phyloP scores from a whole-genome alignment of 2,113 vertebrate species.

The Chionomys nivalis region DNA sequence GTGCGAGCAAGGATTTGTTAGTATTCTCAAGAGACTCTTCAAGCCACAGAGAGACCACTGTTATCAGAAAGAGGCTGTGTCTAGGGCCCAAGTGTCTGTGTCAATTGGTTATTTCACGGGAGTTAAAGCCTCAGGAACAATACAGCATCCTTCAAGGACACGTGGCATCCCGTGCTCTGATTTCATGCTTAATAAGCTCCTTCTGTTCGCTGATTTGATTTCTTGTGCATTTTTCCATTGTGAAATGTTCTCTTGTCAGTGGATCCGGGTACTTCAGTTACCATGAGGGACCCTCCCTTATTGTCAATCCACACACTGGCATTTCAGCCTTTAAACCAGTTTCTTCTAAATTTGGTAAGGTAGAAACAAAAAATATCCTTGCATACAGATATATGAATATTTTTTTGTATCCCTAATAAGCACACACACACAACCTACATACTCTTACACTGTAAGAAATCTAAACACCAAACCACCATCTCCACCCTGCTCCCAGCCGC shows the following conservation, averaged over 20 bases:
- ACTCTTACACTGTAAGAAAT: background rate
- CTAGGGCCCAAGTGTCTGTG: constrained; percentile 18
- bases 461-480: background rate
- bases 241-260: constrained; percentile 27
- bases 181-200: constrained; percentile 56
- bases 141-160: constrained; percentile 52
- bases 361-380: background rate
- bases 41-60: background rate
- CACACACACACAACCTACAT: background rate
- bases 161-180: constrained; percentile 37
- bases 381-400: too few species aligned
- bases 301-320: background rate
- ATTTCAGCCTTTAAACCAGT: background rate
- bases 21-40: constrained; percentile 58
- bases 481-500: too few species aligned
- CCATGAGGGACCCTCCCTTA: background rate
- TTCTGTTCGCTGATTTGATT: constrained; percentile 60
- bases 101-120: constrained; percentile 57
- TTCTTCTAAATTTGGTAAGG: constrained; percentile 9
- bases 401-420: background rate
- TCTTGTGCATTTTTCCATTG: constrained; percentile 11
- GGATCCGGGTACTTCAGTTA: background rate
- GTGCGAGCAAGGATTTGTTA: background rate
- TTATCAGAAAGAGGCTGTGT: constrained; percentile 28
- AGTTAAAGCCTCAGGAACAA: constrained; percentile 50